Evolutionary conservation across 35 echinoderm and acorn worm species (phyloP), one percentile per base, ranked within the genome.

Genomic region (Heliocidaris erythrogramma): DNA sequence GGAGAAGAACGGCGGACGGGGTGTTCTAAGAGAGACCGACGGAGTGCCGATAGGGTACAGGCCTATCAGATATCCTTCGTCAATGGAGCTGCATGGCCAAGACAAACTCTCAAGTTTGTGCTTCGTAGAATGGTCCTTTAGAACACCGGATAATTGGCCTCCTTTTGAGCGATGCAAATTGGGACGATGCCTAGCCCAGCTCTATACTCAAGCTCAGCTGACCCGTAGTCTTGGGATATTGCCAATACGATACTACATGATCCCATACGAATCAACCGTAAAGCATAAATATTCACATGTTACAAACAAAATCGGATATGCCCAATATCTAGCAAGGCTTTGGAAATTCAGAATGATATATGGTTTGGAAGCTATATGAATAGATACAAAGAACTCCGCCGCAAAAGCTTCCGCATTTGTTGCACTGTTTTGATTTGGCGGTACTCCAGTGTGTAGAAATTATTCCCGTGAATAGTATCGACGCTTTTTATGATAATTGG

Each of bases 71-170:
- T 92, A 59, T 92, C 91, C 31, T 17, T 53, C 91, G 0, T 92
- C 48, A 92, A 92, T 92, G 91, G 49, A 59, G 49, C 91, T 92
- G 91, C 91, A 49, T 56, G 48, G 47, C 49, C 49, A 52, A 59
- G 91, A 92, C 91, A 92, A 92, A 92, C 91, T 92, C 21, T 1
- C 49, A n/a, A 59, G 91, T 92, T 92, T 92, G 48, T 32, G 91
- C 29, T 92, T 30, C 48, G 30, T 59, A 59, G 49, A 92, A 92
- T 92, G 91, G 49, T 32, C 49, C 49, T 92, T 59, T 59, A 92
- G 47, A 92, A 92, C 10, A 92, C 31, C 48, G 91, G 91, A 92
- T 56, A 92, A 92, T 92, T 92, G 91, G 48, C 48, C 91, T 92
- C 91, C 30, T 92, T 92, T 92, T 92, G 91, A 92, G 48, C 9